These are phyloP conservation scores for Cantharis flavilabris DNA, from an alignment of 2,888 invertebrate genomes.

Conservation along the genomic window DNA sequence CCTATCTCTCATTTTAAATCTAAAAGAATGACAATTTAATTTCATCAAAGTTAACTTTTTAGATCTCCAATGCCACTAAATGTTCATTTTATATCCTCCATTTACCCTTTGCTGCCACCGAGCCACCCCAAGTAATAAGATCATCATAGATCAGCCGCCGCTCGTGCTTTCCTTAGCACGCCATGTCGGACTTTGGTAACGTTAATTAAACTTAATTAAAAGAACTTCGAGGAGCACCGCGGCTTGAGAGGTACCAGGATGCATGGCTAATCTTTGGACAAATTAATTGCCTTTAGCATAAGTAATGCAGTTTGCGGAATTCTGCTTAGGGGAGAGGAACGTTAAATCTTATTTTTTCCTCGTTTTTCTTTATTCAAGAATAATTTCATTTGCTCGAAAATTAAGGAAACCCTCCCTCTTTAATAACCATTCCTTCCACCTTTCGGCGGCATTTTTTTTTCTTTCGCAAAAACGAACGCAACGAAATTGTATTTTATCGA, in stretches of 20 bases:
- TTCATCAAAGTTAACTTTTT: constrained; percentile 47
- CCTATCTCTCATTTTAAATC: constrained; percentile 36
- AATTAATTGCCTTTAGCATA: constrained; percentile 57
- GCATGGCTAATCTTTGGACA: constrained; percentile 57
- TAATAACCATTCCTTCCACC: background rate
- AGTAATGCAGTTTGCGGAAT: constrained; percentile 49
- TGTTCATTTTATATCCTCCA: constrained; percentile 48
- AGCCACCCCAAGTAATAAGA: constrained; percentile 45
- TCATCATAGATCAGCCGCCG: constrained; percentile 46
- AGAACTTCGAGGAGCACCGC: constrained; percentile 51
- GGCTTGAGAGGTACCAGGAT: constrained; percentile 52
- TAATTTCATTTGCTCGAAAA: constrained; percentile 18
- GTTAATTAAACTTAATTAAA: constrained; percentile 61
- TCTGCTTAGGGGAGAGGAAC: constrained; percentile 18
- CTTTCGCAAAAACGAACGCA: constrained; percentile 7
- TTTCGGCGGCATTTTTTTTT: background rate
- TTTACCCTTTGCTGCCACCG: constrained; percentile 43
- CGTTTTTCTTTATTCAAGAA: constrained; percentile 34
- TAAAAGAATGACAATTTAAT: constrained; percentile 50
- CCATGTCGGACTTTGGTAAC: constrained; percentile 57
- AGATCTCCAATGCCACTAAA: constrained; percentile 47
- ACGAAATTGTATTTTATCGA: constrained; percentile 23
- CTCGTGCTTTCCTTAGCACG: constrained; percentile 43
- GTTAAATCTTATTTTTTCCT: constrained; percentile 44
- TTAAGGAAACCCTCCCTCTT: constrained; percentile 9